These are phyloP conservation scores for Calephelis nemesis DNA, from an alignment of 1,140 invertebrate species.

Conservation along the genomic window DNA sequence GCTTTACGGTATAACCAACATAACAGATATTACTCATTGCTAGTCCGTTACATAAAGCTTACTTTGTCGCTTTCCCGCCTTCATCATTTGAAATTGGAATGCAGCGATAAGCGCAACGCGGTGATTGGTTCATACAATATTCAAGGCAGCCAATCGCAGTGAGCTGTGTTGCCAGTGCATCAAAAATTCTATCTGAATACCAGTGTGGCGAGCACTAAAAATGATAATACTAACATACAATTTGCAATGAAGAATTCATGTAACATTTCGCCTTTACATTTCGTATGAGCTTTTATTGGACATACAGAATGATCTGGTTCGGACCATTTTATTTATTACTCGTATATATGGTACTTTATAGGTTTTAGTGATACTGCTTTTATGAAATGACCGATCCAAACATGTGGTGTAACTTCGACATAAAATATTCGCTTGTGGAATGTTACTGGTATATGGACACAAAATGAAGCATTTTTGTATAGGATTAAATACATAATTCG, in stretches of 20 bases:
- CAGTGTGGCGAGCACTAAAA: slow-evolving; percentile 77
- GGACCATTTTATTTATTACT: slow-evolving; percentile 65
- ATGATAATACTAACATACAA: slow-evolving; percentile 78
- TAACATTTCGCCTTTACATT: slow-evolving; percentile 65
- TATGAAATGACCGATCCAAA: slow-evolving; percentile 43
- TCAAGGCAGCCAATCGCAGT: slow-evolving; percentile 69
- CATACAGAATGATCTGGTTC: slow-evolving; percentile 55
- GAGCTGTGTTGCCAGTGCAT: slow-evolving; percentile 75
- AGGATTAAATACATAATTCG: too few relatives aligned
- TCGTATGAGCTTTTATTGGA: slow-evolving; percentile 70
- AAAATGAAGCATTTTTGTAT: not conserved
- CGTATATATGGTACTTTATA: slow-evolving; percentile 48
- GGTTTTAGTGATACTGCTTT: slow-evolving; percentile 49
- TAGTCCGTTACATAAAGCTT: slow-evolving; percentile 48
- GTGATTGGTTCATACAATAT: slow-evolving; percentile 78
- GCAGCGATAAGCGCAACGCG: slow-evolving; percentile 67
- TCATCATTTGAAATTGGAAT: slow-evolving; percentile 76
- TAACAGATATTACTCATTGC: slow-evolving; percentile 28
- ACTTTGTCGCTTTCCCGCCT: slow-evolving; percentile 70
- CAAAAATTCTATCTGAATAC: slow-evolving; percentile 79
- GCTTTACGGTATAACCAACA: not conserved
- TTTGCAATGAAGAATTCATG: slow-evolving; percentile 77
- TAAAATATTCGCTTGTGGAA: slow-evolving; percentile 17
- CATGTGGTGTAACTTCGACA: slow-evolving; percentile 15
- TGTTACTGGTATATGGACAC: not conserved